Conservation (phyloP, 2,797 vertebrate species). For the Darevskia nairensis region DNA sequence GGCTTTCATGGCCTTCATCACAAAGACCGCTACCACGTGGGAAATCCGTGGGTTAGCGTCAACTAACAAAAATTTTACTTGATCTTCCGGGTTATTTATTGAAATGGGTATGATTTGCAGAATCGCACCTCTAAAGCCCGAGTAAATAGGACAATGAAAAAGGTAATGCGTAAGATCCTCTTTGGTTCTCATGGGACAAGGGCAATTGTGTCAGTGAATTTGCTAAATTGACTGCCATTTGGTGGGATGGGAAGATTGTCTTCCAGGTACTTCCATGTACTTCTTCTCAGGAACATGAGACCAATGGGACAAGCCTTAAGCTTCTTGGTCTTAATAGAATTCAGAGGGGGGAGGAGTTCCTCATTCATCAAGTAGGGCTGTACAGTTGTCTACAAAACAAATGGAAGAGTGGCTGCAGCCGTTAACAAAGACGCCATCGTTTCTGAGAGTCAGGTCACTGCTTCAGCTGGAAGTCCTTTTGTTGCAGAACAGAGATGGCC, state of each 20-base stretch:
- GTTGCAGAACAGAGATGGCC: constrained; percentile 22
- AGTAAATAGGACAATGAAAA: no score
- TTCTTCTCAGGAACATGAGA: no score
- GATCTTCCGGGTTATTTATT: no score
- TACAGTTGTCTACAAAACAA: constrained; percentile 30
- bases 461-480: constrained; percentile 39
- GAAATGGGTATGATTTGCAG: no score
- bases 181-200: no score
- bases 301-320: background rate
- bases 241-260: background rate
- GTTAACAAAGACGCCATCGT: constrained; percentile 21
- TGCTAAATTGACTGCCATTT: background rate
- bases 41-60: no score
- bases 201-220: background rate
- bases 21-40: no score
- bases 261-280: background rate
- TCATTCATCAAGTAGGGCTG: constrained; percentile 22
- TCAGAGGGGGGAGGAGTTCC: background rate
- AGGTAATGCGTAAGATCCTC: no score
- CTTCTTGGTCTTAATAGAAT: background rate
- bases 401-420: constrained; percentile 16
- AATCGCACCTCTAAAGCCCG: no score
- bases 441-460: constrained; percentile 46
- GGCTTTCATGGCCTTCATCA: no score
- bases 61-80: no score